Base-by-base conservation (phyloP, 2,888 invertebrate species). In the Pandemis heparana region DNA sequence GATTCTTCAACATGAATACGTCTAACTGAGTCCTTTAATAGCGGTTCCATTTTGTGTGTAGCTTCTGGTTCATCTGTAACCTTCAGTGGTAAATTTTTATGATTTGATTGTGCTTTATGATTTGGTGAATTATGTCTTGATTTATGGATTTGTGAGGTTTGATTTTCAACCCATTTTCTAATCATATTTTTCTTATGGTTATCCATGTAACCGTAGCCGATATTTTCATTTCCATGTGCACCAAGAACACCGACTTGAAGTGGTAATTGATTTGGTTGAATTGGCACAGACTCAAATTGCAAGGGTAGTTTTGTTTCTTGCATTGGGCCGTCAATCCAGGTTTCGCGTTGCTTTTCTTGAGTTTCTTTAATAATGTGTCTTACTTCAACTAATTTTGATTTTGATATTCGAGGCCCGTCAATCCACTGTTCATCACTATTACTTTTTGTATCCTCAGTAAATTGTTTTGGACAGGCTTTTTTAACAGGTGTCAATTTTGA, bases 251-350 rank as follows among this genome's bases (percentile, higher is more conserved):
- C 91, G 61, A 93, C 83, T 84, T 93, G 94, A 62, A 92, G 84
- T 53, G 92, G 90, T 66, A 91, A 75, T 62, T 87, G 81, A 80
- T 88, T 95, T 71, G 92, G 85, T 79, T 96, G 97, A 89, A 97
- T 96, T 10, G 98, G 98, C 32, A 87, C 79, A 38, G 89, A 81
- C 75, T 94, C 94, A 80, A 92, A 90, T 77, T 89, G 91, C 75
- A 87, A 73, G 23, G 97, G 95, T 46, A 91, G 81, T 79, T 88
- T 92, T 73, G 92, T 92, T 82, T 93, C 92, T 81, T 97, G 97
- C 95, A 97, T 97, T 1, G 99, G 99, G 0, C 99, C 99, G 87
- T 99, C 99, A 70, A 99, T 97, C 99, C 99, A 99, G 3, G 98
- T 98, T 91, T 99, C 99, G 61, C 97, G 95, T 89, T 98, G 97